A percentile compares a stretch with the other conserved stretches of the same genome.
Evolutionary conservation across 2,797 vertebrate species (phyloP).

Genomic region (Tenualosa thibaudeaui): DNA sequence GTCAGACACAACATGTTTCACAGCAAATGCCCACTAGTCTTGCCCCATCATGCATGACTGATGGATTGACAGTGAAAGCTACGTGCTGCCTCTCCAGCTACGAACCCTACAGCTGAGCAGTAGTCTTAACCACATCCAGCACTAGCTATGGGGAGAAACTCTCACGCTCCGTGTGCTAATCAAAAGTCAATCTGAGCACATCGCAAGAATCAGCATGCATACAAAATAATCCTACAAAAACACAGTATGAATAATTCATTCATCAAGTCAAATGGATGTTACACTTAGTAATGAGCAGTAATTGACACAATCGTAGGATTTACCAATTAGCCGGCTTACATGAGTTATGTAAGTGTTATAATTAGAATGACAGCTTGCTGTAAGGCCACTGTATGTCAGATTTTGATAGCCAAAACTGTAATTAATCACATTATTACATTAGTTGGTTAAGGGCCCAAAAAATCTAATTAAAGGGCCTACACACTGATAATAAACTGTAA

Average conservation of each 20-base stretch:
- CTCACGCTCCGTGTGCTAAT: slow-evolving; percentile 39
- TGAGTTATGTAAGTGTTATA: background rate
- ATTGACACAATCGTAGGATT: slow-evolving; percentile 59
- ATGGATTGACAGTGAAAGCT: background rate
- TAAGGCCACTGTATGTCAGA: background rate
- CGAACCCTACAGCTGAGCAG: background rate
- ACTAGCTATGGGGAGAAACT: slow-evolving; percentile 37
- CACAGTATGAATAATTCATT: slow-evolving; percentile 62
- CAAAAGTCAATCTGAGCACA: slow-evolving; percentile 45
- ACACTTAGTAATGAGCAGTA: slow-evolving; percentile 57
- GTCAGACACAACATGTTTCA: background rate
- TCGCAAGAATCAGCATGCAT: slow-evolving; percentile 51
- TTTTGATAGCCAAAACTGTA: background rate
- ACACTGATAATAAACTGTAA: background rate
- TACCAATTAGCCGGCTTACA: slow-evolving; percentile 4
- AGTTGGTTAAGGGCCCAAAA: background rate
- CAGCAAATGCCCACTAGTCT: background rate
- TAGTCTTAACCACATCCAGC: background rate
- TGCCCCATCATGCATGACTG: background rate
- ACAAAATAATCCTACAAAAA: slow-evolving; percentile 49
- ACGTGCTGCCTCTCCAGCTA: background rate
- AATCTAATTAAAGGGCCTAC: background rate
- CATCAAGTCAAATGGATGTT: slow-evolving; percentile 62
- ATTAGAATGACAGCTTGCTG: background rate
- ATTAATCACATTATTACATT: no score